phyloP scores from a whole-genome alignment of 1,140 invertebrate genomes.

The Monomorium pharaonis region DNA sequence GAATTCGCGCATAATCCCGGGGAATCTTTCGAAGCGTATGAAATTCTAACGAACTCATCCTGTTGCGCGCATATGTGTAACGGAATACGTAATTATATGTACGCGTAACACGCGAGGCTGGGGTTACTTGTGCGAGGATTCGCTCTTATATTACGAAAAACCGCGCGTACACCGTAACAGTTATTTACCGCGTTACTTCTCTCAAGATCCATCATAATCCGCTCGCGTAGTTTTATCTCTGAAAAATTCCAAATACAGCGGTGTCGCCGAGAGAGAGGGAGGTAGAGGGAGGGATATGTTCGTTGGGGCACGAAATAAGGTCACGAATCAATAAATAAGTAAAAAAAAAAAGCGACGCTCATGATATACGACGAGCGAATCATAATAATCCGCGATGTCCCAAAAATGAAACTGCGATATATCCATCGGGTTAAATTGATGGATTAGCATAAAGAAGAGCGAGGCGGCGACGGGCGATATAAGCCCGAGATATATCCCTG shows the following conservation, averaged over 20 bases:
- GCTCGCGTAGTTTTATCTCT: neutral
- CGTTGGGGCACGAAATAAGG: neutral
- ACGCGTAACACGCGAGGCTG: neutral
- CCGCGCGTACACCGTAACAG: neutral
- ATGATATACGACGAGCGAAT: constrained; percentile 32
- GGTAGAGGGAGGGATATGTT: neutral
- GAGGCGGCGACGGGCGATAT: constrained; percentile 41
- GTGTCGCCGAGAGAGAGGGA: neutral
- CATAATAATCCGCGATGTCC: constrained; percentile 27
- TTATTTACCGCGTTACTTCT: neutral
- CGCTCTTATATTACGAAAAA: neutral
- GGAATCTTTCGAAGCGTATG: constrained; percentile 55
- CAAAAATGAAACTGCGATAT: constrained; percentile 30
- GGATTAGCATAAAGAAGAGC: constrained; percentile 54
- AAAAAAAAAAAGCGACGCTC: neutral
- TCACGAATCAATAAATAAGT: constrained; percentile 11
- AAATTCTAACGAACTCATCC: constrained; percentile 57
- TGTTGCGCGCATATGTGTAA: constrained; percentile 50
- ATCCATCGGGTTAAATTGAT: constrained; percentile 47
- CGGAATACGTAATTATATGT: constrained; percentile 48
- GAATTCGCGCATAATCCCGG: constrained; percentile 58
- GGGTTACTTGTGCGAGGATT: neutral
- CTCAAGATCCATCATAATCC: neutral
- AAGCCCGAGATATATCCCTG: constrained; percentile 40
- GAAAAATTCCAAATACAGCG: neutral